Conservation (phyloP, 2,113 vertebrate genomes). For the Epinephelus lanceolatus region DNA sequence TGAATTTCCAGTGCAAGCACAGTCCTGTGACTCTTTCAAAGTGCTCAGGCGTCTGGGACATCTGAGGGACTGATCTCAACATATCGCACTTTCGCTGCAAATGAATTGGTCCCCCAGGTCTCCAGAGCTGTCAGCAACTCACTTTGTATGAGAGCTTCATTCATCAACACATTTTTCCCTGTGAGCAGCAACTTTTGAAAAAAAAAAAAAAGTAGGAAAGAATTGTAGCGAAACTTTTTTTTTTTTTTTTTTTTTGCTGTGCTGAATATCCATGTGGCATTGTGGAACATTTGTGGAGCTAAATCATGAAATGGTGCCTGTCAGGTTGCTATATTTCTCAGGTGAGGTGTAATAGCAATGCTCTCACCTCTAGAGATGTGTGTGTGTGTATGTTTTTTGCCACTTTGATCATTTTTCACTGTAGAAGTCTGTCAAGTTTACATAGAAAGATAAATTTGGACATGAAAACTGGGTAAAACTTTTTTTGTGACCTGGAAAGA, state of each 20-base stretch:
- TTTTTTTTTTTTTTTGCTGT: conserved; percentile 17
- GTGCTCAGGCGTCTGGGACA: conserved; percentile 64
- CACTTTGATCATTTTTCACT: background rate
- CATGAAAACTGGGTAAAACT: background rate
- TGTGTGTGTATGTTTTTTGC: background rate
- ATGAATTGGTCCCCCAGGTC: conserved; percentile 80
- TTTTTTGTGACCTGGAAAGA: background rate
- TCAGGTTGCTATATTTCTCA: conserved; percentile 19
- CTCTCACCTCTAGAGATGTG: background rate
- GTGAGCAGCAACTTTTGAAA: conserved; percentile 62
- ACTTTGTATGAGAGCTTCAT: conserved; percentile 84
- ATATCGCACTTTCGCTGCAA: conserved; percentile 74
- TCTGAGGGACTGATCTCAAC: conserved; percentile 78
- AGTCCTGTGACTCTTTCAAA: conserved; percentile 61
- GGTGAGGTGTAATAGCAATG: background rate
- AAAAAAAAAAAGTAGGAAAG: conserved; percentile 18
- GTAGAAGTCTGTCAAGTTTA: background rate
- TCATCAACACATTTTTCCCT: conserved; percentile 77
- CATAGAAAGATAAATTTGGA: background rate
- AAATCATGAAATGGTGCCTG: conserved; percentile 33
- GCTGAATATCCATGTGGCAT: conserved; percentile 36
- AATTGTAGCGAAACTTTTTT: conserved; percentile 39
- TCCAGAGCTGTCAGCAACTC: conserved; percentile 81
- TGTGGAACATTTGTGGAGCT: conserved; percentile 33
- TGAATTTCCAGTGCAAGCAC: conserved; percentile 52